These are phyloP conservation scores for Drosophila neonasuta DNA, from an alignment of 2,888 invertebrate genomes.

Conservation along the genomic window DNA sequence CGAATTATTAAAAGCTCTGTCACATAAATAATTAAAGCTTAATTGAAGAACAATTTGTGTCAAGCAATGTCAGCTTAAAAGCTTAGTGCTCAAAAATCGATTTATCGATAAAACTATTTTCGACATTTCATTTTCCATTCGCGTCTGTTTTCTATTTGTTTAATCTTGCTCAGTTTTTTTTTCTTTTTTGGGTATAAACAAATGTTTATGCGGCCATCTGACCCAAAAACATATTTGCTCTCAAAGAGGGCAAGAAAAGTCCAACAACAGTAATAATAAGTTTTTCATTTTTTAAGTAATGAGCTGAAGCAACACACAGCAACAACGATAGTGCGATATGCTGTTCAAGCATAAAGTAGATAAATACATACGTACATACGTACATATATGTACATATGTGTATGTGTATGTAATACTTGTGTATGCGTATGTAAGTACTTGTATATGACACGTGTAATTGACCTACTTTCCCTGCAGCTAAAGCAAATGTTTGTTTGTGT, in stretches of 20 bases:
- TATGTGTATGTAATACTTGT: conserved; percentile 11
- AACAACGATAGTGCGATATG: conserved; percentile 29
- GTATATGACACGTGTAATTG: conserved; percentile 79
- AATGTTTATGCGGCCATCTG: conserved; percentile 53
- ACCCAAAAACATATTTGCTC: conserved; percentile 56
- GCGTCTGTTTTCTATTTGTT: conserved; percentile 16
- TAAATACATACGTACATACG: background rate
- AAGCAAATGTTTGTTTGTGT: conserved; percentile 30
- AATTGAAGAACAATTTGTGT: background rate
- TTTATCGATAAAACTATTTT: background rate
- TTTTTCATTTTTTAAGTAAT: conserved; percentile 44
- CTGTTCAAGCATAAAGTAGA: conserved; percentile 50
- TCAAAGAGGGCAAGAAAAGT: conserved; percentile 25
- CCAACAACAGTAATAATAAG: conserved; percentile 20
- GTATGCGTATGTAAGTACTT: conserved; percentile 31
- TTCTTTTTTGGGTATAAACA: conserved; percentile 42
- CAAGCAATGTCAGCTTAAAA: background rate
- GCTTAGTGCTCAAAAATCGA: background rate
- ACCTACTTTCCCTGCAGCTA: conserved; percentile 78
- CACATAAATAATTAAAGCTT: too few species aligned
- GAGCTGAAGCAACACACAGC: conserved; percentile 3
- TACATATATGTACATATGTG: background rate
- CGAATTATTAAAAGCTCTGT: background rate
- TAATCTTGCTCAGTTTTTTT: conserved; percentile 33
- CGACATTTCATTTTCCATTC: background rate